Conservation (phyloP, 2,888 invertebrate genomes). For the Nomada goodeniana region DNA sequence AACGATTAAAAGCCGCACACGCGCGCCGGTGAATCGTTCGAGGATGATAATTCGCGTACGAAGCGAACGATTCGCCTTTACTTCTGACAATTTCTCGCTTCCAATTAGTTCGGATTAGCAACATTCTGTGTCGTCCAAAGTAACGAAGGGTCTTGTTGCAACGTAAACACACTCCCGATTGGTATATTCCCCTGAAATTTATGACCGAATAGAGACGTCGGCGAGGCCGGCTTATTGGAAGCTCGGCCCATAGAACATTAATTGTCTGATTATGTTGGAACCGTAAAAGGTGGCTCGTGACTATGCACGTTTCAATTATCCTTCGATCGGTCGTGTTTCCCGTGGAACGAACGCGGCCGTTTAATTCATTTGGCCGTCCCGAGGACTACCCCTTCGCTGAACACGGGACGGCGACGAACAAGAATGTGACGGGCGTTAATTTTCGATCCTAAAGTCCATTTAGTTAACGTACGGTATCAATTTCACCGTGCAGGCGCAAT, state of each 20-base stretch:
- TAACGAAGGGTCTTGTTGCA: conserved; percentile 41
- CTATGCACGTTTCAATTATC: background rate
- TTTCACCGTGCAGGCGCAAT: too few relatives aligned
- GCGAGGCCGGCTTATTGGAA: conserved; percentile 14
- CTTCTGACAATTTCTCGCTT: conserved; percentile 24
- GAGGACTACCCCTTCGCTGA: too few relatives aligned
- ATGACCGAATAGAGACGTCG: conserved; percentile 31
- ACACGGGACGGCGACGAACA: background rate
- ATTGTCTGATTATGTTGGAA: conserved; percentile 23
- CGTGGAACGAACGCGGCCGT: background rate
- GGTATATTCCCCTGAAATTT: conserved; percentile 33
- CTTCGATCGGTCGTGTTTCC: background rate
- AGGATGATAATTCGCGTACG: background rate
- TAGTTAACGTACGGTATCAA: too few relatives aligned
- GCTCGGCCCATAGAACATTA: background rate
- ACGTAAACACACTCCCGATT: conserved; percentile 16
- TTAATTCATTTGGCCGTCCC: background rate
- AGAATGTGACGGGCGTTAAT: background rate
- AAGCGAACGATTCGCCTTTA: background rate
- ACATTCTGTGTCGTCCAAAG: conserved; percentile 29
- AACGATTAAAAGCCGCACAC: too few relatives aligned
- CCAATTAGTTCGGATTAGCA: conserved; percentile 48
- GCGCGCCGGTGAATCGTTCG: too few relatives aligned
- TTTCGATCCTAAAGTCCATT: too few relatives aligned
- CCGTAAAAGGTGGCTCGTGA: background rate